Conservation (phyloP, 2,113 vertebrate genomes). For the Stomatorhinus ivindoensis region DNA sequence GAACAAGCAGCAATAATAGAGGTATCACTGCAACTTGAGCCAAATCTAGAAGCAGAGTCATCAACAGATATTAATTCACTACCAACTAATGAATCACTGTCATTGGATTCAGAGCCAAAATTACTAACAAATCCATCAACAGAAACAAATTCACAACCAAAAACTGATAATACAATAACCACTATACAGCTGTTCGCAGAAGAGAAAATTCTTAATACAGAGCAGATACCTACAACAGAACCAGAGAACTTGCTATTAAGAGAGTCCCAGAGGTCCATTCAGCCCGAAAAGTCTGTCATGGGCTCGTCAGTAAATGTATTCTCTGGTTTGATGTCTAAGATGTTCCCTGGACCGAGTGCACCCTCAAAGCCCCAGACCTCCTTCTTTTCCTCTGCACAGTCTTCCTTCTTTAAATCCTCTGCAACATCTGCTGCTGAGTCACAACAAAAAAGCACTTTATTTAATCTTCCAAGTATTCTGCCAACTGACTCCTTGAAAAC, state of each 20-base stretch:
- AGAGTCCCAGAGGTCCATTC: slow-evolving; percentile 53
- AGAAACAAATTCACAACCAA: neutral
- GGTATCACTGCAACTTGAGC: neutral
- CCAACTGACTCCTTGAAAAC: slow-evolving; percentile 63
- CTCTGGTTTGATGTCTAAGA: slow-evolving; percentile 84
- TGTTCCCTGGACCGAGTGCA: slow-evolving; percentile 66
- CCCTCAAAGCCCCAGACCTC: slow-evolving; percentile 64
- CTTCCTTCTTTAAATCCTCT: slow-evolving; percentile 57
- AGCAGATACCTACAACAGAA: slow-evolving; percentile 19
- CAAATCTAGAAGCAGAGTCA: neutral
- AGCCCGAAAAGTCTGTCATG: slow-evolving; percentile 54
- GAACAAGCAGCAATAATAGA: neutral
- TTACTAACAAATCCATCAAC: neutral
- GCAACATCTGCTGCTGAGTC: slow-evolving; percentile 43
- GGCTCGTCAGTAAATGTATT: slow-evolving; percentile 67
- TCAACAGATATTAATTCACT: neutral
- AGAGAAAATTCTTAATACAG: slow-evolving; percentile 5
- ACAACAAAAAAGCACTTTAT: slow-evolving; percentile 75
- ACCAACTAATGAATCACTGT: slow-evolving; percentile 4
- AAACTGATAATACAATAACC: slow-evolving; percentile 3
- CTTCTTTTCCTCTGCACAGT: slow-evolving; percentile 67
- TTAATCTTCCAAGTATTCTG: slow-evolving; percentile 61
- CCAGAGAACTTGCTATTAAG: slow-evolving; percentile 20
- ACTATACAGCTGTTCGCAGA: neutral
- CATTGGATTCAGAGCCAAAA: neutral